Evolutionary conservation across 2,888 invertebrate species (phyloP).

Genomic region (Euproctis similis): DNA sequence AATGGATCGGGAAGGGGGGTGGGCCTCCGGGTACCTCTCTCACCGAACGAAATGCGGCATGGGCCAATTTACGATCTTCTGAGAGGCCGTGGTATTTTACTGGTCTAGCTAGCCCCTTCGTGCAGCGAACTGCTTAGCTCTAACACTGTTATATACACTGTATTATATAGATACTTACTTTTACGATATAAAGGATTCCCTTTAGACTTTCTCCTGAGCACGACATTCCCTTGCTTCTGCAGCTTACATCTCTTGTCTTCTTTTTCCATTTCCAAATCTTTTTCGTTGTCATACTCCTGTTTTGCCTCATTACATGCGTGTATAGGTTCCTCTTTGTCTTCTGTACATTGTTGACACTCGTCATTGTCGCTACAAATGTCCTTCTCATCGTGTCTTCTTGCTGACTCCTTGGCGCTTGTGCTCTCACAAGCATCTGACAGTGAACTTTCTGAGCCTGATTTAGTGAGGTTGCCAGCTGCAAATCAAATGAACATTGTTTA

Average conservation of each 20-base stretch:
- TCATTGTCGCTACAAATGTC: slow-evolving; percentile 83
- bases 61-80: too few species aligned
- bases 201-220: slow-evolving; percentile 78
- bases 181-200: slow-evolving; percentile 81
- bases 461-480: slow-evolving; percentile 68
- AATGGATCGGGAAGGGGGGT: too few species aligned
- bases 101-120: too few species aligned
- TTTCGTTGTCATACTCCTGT: slow-evolving; percentile 53
- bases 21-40: too few species aligned
- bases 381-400: slow-evolving; percentile 82
- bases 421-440: slow-evolving; percentile 84
- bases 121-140: too few species aligned
- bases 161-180: too few species aligned
- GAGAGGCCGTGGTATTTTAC: too few species aligned
- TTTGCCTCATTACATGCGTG: slow-evolving; percentile 57
- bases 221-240: slow-evolving; percentile 71
- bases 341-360: slow-evolving; percentile 34
- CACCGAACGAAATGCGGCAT: too few species aligned
- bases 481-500: too few species aligned
- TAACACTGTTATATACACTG: too few species aligned
- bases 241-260: slow-evolving; percentile 38
- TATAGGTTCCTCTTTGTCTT: slow-evolving; percentile 31
- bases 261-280: slow-evolving; percentile 40
- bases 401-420: slow-evolving; percentile 81
- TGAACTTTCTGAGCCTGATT: slow-evolving; percentile 93